Conservation (phyloP, 2,113 vertebrate species). For the Ceyx cyanopectus region DNA sequence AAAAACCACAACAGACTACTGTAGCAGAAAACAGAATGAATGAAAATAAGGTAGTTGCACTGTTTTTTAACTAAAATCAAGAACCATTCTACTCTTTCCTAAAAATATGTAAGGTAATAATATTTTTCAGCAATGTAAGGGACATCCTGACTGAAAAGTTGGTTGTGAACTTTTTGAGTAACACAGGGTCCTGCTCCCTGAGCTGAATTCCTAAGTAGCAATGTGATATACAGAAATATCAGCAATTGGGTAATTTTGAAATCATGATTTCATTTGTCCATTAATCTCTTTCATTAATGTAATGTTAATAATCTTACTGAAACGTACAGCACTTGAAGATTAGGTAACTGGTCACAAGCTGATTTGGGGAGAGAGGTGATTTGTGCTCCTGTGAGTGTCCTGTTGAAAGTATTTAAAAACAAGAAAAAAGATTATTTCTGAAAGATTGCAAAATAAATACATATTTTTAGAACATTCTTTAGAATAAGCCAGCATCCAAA, state of each 20-base stretch:
- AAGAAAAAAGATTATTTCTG: background rate
- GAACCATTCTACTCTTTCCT: background rate
- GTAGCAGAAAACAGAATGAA: background rate
- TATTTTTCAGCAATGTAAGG: background rate
- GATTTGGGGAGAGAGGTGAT: conserved; percentile 86
- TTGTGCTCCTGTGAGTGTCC: conserved; percentile 91
- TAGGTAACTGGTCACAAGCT: conserved; percentile 89
- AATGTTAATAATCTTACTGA: conserved; percentile 56
- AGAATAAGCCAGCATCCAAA: background rate
- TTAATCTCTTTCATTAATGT: conserved; percentile 26
- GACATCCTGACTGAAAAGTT: background rate
- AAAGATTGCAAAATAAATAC: background rate
- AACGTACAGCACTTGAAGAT: conserved; percentile 92
- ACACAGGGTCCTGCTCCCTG: background rate
- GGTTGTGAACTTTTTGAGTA: background rate
- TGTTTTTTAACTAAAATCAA: background rate
- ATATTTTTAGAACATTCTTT: background rate
- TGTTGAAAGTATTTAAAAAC: conserved; percentile 68
- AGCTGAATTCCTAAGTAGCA: conserved; percentile 1
- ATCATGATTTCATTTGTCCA: background rate
- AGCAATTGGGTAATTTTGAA: background rate
- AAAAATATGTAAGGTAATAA: background rate
- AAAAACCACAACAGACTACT: background rate
- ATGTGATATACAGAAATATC: background rate
- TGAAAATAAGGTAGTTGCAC: background rate